Base-by-base conservation (phyloP, 1,140 invertebrate genomes). In the Apis florea region DNA sequence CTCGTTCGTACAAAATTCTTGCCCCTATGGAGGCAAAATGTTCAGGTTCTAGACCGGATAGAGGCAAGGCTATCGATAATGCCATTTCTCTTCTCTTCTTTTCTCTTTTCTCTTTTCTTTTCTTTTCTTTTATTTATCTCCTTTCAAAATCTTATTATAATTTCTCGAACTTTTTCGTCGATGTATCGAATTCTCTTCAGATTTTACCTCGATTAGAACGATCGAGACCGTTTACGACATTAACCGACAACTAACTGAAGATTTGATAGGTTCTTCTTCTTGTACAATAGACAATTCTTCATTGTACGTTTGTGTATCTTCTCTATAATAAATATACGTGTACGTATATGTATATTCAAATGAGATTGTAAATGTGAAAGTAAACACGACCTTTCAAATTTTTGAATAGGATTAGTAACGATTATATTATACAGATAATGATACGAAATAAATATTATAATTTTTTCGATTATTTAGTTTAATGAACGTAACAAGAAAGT, bases 31-130 rank as follows among this genome's bases (percentile, higher is more conserved):
- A 63, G 12, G 53, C 51, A 54, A 90, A 90, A 11, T 85, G 64
- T 0, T 87, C 87, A 2, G 85, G 31, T 10, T 90, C 80, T 5
- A 90, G 19, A 4, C 86, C 89, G 19, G 85, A 83, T 31, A 90
- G 71, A 3, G 84, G 84, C 54, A 92, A 15, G 1, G 89, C 89
- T 66, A 92, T 61, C n/a, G 88, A 75, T 21, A 92, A 24, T 63
- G 90, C 90, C 83, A 90, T 88, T 87, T 64, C 87, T 47, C 9
- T 51, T 12, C 49, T 51, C 15, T 49, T 12, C 17, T 31, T 17
- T 58, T 19, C 26, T 56, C 26, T 10, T 26, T 3, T 40, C 6
- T 40, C 31, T 40, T 3, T 40, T 40, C 31, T 0, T 40, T 21
- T 1, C 13, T 69, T 58, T 5, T 26, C 51, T 24, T 31, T 49